Evolutionary conservation across 2,113 vertebrate genomes (phyloP).

Genomic region (Lampris megalopsis): DNA sequence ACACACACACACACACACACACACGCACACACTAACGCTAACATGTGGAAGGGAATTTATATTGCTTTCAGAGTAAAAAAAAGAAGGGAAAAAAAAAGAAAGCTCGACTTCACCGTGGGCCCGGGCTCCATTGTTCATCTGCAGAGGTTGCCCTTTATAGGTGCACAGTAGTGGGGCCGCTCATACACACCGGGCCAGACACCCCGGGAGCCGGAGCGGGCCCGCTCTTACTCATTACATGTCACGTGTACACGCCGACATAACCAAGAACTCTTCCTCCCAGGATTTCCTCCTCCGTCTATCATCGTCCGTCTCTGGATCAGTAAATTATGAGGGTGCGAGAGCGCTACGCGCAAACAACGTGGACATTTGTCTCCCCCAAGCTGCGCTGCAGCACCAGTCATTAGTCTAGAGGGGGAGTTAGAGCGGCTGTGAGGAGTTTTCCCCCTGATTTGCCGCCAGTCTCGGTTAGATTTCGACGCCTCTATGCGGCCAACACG

Average conservation of each 20-base stretch:
- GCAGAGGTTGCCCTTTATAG: slow-evolving; percentile 53
- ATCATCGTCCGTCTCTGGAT: too few species aligned
- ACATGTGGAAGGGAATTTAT: slow-evolving; percentile 73
- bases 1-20: slow-evolving; percentile 1
- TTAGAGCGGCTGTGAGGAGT: too few species aligned
- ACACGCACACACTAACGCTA: slow-evolving; percentile 40
- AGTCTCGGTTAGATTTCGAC: too few species aligned
- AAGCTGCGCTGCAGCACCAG: too few species aligned
- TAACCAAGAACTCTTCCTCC: neutral
- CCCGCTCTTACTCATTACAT: slow-evolving; percentile 5
- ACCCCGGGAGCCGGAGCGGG: slow-evolving; percentile 31
- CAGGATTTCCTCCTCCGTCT: too few species aligned
- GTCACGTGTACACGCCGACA: neutral
- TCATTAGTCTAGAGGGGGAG: too few species aligned
- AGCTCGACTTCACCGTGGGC: slow-evolving; percentile 33
- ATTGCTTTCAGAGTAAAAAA: slow-evolving; percentile 60
- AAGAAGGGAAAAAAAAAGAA: neutral
- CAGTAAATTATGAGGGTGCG: too few species aligned
- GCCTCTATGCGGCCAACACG: too few species aligned
- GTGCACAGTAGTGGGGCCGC: slow-evolving; percentile 57
- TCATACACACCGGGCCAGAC: slow-evolving; percentile 21
- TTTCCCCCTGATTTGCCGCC: too few species aligned
- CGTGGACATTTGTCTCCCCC: too few species aligned
- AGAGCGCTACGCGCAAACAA: too few species aligned
- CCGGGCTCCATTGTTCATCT: slow-evolving; percentile 52